Evolutionary conservation across 2,797 vertebrate genomes (phyloP).

Genomic region (Valencia hispanica): DNA sequence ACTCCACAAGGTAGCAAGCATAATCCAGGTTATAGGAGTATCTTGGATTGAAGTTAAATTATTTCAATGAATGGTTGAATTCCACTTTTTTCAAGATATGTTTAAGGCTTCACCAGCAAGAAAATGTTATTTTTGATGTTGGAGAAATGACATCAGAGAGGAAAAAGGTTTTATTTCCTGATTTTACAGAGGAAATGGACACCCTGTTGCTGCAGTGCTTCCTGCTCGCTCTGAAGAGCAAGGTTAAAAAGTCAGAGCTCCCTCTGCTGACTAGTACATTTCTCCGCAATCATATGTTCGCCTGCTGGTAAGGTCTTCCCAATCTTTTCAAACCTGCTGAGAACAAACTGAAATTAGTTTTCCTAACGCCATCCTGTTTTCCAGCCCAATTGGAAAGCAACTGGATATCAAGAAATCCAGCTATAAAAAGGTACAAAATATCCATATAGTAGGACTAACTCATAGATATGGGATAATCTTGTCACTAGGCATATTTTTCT

Average conservation of each 20-base stretch:
- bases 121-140: conserved; percentile 9
- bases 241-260: conserved; percentile 93
- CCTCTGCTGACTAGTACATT: conserved; percentile 94
- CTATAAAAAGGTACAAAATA: conserved; percentile 90
- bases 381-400: conserved; percentile 87
- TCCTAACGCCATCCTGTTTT: conserved; percentile 24
- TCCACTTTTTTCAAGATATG: neutral
- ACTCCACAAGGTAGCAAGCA: conserved; percentile 85
- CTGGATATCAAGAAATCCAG: conserved; percentile 97
- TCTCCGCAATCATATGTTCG: conserved; percentile 91
- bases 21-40: neutral
- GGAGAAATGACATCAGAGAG: conserved; percentile 15
- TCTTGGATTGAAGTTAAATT: neutral
- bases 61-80: neutral
- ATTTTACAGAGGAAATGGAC: conserved; percentile 90
- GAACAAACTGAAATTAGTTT: neutral
- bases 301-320: conserved; percentile 88
- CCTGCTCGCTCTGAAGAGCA: conserved; percentile 91
- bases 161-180: conserved; percentile 6
- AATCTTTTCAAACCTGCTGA: neutral
- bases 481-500: neutral
- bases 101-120: neutral
- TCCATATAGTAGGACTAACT: neutral
- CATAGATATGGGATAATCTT: neutral
- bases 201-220: conserved; percentile 90